Evolutionary conservation across 2,113 vertebrate genomes (phyloP).

Genomic region (Balaenoptera acutorostrata): DNA sequence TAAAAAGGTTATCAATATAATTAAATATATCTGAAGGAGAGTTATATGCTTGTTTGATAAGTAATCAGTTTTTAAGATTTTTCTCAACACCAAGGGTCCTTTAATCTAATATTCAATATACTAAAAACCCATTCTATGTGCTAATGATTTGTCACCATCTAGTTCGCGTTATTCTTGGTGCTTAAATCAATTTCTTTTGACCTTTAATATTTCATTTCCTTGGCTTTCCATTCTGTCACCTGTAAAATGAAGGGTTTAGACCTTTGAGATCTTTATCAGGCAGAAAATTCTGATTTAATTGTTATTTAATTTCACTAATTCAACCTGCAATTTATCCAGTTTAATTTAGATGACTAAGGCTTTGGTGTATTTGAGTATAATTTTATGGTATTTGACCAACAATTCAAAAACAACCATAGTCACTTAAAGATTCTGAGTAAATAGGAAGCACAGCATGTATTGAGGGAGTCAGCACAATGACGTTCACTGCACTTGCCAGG

Average conservation of each 20-base stretch:
- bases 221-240: not conserved
- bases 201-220: not conserved
- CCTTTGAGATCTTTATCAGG: not conserved
- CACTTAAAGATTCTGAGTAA: not conserved
- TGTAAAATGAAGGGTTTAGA: conserved; percentile 17
- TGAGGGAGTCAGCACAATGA: not conserved
- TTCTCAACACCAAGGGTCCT: not conserved
- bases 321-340: not conserved
- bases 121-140: not conserved
- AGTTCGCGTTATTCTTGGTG: not conserved
- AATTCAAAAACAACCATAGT: not conserved
- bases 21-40: not conserved
- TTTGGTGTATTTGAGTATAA: not conserved
- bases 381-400: conserved; percentile 42
- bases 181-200: not conserved
- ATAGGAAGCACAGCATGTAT: not conserved
- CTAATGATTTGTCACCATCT: not conserved
- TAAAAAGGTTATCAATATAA: not conserved
- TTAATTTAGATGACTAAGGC: conserved; percentile 12
- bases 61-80: not conserved
- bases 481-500: not conserved
- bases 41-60: not conserved
- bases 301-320: conserved; percentile 33
- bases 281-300: conserved; percentile 36
- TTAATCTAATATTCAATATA: not conserved